phyloP scores from a whole-genome alignment of 2,888 invertebrate genomes.

The Coelogynopora nodosa region DNA sequence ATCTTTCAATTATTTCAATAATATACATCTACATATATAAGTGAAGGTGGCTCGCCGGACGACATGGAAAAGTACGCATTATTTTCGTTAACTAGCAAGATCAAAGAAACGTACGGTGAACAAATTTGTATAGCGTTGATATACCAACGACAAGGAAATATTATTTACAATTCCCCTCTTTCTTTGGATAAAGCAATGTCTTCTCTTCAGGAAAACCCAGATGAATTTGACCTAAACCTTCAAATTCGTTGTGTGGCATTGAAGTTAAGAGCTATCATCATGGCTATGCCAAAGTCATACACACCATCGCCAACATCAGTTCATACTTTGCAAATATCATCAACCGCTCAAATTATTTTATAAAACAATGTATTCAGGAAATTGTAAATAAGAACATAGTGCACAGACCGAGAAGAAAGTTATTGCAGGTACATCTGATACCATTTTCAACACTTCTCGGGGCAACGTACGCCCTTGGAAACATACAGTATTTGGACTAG shows the following conservation, averaged over 20 bases:
- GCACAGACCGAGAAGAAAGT: not conserved
- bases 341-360: not conserved
- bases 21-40: not conserved
- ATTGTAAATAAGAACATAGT: not conserved
- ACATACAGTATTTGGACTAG: constrained; percentile 13
- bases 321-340: not conserved
- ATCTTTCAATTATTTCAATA: not conserved
- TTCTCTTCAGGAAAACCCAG: not conserved
- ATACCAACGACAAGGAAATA: not conserved
- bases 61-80: not conserved
- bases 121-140: not conserved
- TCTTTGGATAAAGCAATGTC: not conserved
- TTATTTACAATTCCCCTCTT: not conserved
- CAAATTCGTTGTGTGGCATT: not conserved
- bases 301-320: not conserved
- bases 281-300: not conserved
- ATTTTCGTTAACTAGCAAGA: not conserved
- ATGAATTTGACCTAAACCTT: not conserved
- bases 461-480: not conserved
- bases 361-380: not conserved
- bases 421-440: not conserved
- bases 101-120: not conserved
- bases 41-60: not conserved
- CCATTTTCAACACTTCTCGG: not conserved
- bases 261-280: not conserved